A percentile compares a stretch with the other conserved stretches of the same genome.
phyloP scores from a whole-genome alignment of 2,797 vertebrate genomes.

The Esox masquinongy region DNA sequence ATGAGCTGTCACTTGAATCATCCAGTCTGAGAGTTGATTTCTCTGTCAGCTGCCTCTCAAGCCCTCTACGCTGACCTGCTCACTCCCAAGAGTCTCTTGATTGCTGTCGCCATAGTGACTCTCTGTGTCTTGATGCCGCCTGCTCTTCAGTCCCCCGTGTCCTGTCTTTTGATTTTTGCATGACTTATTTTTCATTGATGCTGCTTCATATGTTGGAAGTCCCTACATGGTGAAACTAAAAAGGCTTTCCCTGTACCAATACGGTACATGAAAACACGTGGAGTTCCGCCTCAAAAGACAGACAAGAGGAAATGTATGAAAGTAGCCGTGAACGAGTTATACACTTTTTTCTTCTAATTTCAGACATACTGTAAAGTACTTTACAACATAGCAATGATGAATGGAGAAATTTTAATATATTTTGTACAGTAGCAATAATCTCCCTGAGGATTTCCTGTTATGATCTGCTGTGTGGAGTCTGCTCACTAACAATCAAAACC shows the following conservation, averaged over 20 bases:
- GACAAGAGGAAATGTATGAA: constrained; percentile 23
- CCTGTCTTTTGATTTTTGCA: constrained; percentile 66
- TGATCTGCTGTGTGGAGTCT: constrained; percentile 22
- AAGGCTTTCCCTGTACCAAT: constrained; percentile 69
- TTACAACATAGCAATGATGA: neutral
- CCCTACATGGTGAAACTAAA: constrained; percentile 59
- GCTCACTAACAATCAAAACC: constrained; percentile 17
- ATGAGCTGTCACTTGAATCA: constrained; percentile 78
- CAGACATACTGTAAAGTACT: constrained; percentile 25
- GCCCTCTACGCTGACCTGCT: constrained; percentile 68
- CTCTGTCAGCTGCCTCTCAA: constrained; percentile 80
- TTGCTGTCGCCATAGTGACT: constrained; percentile 83
- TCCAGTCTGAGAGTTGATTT: constrained; percentile 76
- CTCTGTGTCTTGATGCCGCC: constrained; percentile 16
- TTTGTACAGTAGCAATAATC: constrained; percentile 35
- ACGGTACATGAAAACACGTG: constrained; percentile 32
- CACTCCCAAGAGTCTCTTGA: constrained; percentile 74
- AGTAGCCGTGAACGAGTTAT: neutral
- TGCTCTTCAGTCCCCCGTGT: constrained; percentile 44
- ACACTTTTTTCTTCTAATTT: neutral
- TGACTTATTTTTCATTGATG: constrained; percentile 67
- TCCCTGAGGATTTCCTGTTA: constrained; percentile 35
- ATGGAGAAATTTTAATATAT: constrained; percentile 42
- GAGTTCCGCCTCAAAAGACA: constrained; percentile 51
- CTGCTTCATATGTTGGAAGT: constrained; percentile 53